Conservation (phyloP, 2,888 invertebrate species). For the Epistrophe eligans region DNA sequence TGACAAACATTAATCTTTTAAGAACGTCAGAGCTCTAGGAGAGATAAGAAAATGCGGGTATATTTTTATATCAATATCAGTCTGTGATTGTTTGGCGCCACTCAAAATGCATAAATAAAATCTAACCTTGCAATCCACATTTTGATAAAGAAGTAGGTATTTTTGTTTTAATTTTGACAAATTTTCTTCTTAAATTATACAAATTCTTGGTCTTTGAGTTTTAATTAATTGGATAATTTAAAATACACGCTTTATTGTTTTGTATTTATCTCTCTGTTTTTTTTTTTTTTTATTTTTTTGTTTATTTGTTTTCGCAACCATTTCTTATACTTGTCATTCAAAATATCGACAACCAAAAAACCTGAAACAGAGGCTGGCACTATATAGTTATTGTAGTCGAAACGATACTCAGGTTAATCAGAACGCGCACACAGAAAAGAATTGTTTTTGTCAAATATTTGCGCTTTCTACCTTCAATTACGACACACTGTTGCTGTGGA, state of each 20-base stretch:
- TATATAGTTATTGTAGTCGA: slow-evolving; percentile 13
- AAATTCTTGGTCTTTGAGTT: slow-evolving; percentile 17
- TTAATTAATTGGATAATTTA: slow-evolving; percentile 59
- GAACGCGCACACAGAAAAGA: slow-evolving; percentile 29
- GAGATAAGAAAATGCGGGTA: slow-evolving; percentile 32
- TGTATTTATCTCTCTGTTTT: background rate
- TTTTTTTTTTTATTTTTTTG: slow-evolving; percentile 17
- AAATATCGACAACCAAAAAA: slow-evolving; percentile 9
- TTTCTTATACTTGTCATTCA: background rate
- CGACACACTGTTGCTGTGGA: slow-evolving; percentile 67
- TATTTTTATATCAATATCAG: slow-evolving; percentile 60
- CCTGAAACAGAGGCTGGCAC: slow-evolving; percentile 34
- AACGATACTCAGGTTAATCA: slow-evolving; percentile 1
- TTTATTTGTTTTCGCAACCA: slow-evolving; percentile 11
- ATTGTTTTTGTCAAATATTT: slow-evolving; percentile 51
- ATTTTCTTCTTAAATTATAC: slow-evolving; percentile 4
- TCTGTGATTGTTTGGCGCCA: slow-evolving; percentile 66
- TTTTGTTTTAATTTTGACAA: slow-evolving; percentile 7
- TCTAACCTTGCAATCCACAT: slow-evolving; percentile 46
- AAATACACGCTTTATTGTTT: slow-evolving; percentile 19
- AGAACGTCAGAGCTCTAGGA: slow-evolving; percentile 11
- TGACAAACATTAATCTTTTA: slow-evolving; percentile 38
- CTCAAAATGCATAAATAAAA: slow-evolving; percentile 54
- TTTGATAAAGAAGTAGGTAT: slow-evolving; percentile 41
- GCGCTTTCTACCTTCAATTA: slow-evolving; percentile 20